Evolutionary conservation across 2,113 vertebrate species (phyloP).

Genomic region (Lynx canadensis): DNA sequence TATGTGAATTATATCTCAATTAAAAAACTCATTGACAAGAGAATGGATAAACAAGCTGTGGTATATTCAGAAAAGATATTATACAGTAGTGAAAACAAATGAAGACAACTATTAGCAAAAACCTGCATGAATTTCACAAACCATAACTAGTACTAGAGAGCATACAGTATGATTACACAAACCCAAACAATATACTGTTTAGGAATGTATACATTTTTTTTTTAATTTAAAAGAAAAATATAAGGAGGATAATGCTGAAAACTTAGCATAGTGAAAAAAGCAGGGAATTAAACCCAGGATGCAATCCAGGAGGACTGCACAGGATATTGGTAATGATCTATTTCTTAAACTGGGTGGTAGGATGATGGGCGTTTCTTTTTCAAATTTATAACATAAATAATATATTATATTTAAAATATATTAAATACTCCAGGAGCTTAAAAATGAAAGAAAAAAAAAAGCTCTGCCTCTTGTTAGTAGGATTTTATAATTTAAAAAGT

Average conservation of each 20-base stretch:
- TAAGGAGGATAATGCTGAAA: background rate
- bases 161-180: background rate
- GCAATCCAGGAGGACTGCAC: background rate
- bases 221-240: background rate
- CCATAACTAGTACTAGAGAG: background rate
- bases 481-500: background rate
- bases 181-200: background rate
- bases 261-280: background rate
- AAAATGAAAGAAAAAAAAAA: background rate
- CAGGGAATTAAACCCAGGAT: background rate
- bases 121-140: background rate
- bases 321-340: background rate
- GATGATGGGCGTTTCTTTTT: background rate
- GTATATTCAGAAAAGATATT: background rate
- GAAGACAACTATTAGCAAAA: background rate
- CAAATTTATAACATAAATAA: background rate
- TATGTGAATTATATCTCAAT: background rate
- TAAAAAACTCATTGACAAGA: background rate
- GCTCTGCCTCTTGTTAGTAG: background rate
- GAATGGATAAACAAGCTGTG: constrained; percentile 1
- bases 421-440: background rate
- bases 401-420: background rate
- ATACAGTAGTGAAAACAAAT: constrained; percentile 36
- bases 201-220: background rate
- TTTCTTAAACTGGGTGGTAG: background rate